Base-by-base conservation (phyloP, 2,113 vertebrate species). In the Corythoichthys intestinalis region DNA sequence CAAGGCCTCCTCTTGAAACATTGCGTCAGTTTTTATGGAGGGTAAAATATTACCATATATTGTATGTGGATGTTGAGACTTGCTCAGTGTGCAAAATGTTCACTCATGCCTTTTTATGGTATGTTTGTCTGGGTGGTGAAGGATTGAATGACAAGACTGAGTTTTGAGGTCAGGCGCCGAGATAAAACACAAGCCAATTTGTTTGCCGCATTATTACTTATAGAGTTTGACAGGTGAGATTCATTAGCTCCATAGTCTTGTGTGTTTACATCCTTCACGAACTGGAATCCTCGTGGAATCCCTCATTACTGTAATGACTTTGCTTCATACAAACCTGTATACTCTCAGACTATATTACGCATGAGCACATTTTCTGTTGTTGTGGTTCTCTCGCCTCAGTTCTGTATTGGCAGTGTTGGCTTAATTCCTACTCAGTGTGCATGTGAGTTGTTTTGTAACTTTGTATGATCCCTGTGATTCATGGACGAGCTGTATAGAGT, bases 231-330 rank as follows among this genome's bases (percentile, higher is more conserved):
- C 74, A 75, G 77, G 76, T 77, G 71, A 86, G 72, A 83, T 86
- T 85, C 75, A 85, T 86, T 83, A 86, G 56, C 70, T 75, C 61
- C 54, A 49, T 63, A 65, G 38, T 80, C 65, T 81, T 69, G 79
- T 59, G 74, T 67, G 76, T 68, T 69, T 68, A 75, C n/a, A 53
- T 63, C 52, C 13, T 34, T 65, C 80, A 62, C 41, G 41, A 11
- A 34, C 28, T 59, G 47, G 80, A 85, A 88, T 88, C 84, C 83
- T 77, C 59, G 75, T 81, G 85, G 77, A 82, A 81, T 54, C 63
- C 70, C 72, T 72, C 65, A 64, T 71, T 78, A 62, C 70, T 69
- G 79, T 52, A 68, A 37, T 72, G 49, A 69, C 71, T 78, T 53
- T 50, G 65, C 65, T 34, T 66, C 61, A 60, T 58, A 14, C 69